Conservation (phyloP, 2,888 invertebrate genomes). For the Andrena fulva region DNA sequence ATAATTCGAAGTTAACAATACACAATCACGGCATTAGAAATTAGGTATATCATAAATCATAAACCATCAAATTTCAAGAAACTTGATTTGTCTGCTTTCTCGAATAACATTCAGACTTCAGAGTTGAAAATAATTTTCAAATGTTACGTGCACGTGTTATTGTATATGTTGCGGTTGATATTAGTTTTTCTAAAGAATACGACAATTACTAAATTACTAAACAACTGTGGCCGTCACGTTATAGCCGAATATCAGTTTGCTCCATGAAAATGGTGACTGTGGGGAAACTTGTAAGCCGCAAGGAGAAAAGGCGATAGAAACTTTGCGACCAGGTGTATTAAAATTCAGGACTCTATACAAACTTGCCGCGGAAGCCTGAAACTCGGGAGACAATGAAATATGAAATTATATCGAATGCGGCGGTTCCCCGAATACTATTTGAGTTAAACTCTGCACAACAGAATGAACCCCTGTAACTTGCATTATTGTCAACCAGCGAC, state of each 20-base stretch:
- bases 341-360: constrained; percentile 49
- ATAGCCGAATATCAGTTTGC: constrained; percentile 38
- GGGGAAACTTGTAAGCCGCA: constrained; percentile 27
- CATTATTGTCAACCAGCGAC: not conserved
- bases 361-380: constrained; percentile 31
- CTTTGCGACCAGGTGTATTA: constrained; percentile 53
- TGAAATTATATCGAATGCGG: constrained; percentile 55
- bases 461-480: constrained; percentile 9
- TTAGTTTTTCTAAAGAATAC: too few species aligned
- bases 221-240: constrained; percentile 4
- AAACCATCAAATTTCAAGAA: not conserved
- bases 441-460: constrained; percentile 32
- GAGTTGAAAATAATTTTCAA: not conserved
- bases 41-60: too few species aligned
- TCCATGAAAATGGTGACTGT: constrained; percentile 10
- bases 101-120: not conserved
- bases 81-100: not conserved
- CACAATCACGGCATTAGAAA: too few species aligned
- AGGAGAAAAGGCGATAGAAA: constrained; percentile 40
- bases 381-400: constrained; percentile 57
- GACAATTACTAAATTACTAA: not conserved
- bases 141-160: not conserved
- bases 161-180: not conserved
- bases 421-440: constrained; percentile 23
- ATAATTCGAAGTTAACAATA: too few species aligned